Percentiles rank a stretch among this genome's conserved stretches.
phyloP scores from a whole-genome alignment of 2,113 vertebrate genomes.

The Psittacula cyanocephala region DNA sequence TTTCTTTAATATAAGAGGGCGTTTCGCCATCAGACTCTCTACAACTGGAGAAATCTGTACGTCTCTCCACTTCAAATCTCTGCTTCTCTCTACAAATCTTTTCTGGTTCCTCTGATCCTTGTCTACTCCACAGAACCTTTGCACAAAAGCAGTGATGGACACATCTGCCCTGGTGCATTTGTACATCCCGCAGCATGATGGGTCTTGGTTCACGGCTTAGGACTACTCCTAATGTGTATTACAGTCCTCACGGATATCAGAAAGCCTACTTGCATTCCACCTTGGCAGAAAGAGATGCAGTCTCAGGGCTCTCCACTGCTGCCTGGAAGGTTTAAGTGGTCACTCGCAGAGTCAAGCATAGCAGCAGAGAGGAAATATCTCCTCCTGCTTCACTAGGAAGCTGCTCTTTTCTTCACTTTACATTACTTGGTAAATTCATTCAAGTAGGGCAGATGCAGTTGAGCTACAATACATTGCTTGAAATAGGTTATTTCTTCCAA shows the following conservation, averaged over 20 bases:
- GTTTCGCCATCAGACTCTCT: not conserved
- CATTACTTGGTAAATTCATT: slow-evolving; percentile 56
- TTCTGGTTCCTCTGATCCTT: not conserved
- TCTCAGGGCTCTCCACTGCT: not conserved
- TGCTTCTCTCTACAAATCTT: not conserved
- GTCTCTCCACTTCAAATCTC: not conserved
- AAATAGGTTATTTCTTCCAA: not conserved
- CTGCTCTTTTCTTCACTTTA: not conserved
- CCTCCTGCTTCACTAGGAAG: not conserved
- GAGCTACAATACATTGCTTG: not conserved
- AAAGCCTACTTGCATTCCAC: not conserved
- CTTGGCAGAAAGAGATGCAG: not conserved
- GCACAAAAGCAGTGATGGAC: not conserved
- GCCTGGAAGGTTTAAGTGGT: not conserved
- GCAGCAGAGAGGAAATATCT: not conserved
- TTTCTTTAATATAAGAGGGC: not conserved
- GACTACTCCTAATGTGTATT: not conserved
- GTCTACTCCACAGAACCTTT: no score
- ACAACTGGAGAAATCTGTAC: not conserved
- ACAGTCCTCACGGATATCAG: not conserved
- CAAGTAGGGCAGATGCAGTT: slow-evolving; percentile 65
- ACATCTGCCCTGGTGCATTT: not conserved
- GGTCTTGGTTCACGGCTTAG: not conserved
- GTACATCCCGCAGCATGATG: not conserved
- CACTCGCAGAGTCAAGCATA: slow-evolving; percentile 52